Percentiles rank a stretch among this genome's conserved stretches.
Conservation (phyloP, 1,140 invertebrate genomes). For the Calliopsis andreniformis region DNA sequence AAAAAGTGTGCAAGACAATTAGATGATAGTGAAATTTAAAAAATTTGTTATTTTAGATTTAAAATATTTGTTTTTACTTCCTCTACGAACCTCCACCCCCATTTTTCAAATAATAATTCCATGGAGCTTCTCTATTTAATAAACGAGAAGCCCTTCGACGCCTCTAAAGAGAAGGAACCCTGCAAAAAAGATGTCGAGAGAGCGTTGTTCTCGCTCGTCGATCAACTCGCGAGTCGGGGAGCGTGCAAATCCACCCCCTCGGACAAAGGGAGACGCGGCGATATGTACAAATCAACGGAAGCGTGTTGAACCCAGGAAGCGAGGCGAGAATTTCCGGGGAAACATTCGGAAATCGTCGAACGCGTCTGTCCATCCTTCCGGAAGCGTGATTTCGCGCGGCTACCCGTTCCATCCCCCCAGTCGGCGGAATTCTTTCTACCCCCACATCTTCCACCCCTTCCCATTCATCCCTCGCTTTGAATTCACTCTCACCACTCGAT, state of each 20-base stretch:
- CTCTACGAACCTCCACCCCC: too few species aligned
- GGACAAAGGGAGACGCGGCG: slow-evolving; percentile 39
- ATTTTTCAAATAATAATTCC: too few species aligned
- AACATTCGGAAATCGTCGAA: slow-evolving; percentile 69
- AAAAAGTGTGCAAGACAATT: too few species aligned
- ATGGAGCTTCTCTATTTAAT: too few species aligned
- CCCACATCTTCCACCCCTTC: neutral
- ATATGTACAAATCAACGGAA: slow-evolving; percentile 65
- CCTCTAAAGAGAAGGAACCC: too few species aligned
- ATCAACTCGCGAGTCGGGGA: neutral
- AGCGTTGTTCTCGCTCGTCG: neutral
- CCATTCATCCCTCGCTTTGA: neutral
- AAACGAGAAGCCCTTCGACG: too few species aligned
- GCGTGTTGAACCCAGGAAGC: slow-evolving; percentile 63
- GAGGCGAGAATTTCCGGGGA: slow-evolving; percentile 68
- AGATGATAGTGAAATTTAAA: too few species aligned
- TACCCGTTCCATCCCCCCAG: neutral
- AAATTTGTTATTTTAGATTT: too few species aligned
- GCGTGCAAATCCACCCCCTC: slow-evolving; percentile 19
- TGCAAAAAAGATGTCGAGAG: neutral
- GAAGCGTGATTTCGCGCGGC: slow-evolving; percentile 63
- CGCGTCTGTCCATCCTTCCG: slow-evolving; percentile 63
- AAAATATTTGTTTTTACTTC: too few species aligned
- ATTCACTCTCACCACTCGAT: slow-evolving; percentile 39
- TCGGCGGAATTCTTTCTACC: slow-evolving; percentile 35